phyloP scores from a whole-genome alignment of 30 jellyfish, hydroid and myxozoan species.

The Rhopilema esculentum region DNA sequence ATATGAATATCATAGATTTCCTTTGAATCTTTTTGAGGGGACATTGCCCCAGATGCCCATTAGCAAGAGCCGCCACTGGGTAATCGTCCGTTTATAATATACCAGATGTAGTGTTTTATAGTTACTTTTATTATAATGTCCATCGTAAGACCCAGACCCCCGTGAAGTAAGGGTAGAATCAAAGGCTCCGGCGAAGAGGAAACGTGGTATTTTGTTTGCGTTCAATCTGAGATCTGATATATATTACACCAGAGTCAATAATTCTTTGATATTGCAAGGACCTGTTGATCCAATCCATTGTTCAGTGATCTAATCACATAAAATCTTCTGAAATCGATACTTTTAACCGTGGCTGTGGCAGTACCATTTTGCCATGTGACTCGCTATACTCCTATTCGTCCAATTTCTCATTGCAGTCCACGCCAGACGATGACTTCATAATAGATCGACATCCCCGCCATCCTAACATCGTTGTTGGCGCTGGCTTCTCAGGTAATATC shows the following conservation, averaged over 20 bases:
- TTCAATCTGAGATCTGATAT: neutral
- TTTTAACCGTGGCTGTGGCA: too few species aligned
- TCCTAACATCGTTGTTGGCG: constrained; percentile 78
- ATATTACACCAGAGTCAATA: neutral
- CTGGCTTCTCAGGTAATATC: constrained; percentile 90
- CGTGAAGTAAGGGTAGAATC: neutral
- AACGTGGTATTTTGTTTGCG: neutral
- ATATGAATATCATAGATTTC: too few species aligned
- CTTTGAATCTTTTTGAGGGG: too few species aligned
- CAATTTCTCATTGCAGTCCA: constrained; percentile 61
- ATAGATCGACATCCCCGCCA: constrained; percentile 81
- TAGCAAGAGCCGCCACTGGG: too few species aligned
- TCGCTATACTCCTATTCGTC: too few species aligned
- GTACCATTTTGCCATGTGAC: too few species aligned
- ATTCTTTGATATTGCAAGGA: neutral
- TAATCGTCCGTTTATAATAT: too few species aligned
- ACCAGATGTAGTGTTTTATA: neutral
- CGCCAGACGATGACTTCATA: constrained; percentile 94
- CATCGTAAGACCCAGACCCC: neutral
- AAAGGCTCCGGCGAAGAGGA: neutral
- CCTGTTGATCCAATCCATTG: too few species aligned
- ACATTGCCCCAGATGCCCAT: too few species aligned
- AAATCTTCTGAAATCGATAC: too few species aligned
- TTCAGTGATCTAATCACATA: too few species aligned
- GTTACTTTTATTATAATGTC: neutral